Evolutionary conservation across 1,140 invertebrate species (phyloP).

Genomic region (Listronotus bonariensis): DNA sequence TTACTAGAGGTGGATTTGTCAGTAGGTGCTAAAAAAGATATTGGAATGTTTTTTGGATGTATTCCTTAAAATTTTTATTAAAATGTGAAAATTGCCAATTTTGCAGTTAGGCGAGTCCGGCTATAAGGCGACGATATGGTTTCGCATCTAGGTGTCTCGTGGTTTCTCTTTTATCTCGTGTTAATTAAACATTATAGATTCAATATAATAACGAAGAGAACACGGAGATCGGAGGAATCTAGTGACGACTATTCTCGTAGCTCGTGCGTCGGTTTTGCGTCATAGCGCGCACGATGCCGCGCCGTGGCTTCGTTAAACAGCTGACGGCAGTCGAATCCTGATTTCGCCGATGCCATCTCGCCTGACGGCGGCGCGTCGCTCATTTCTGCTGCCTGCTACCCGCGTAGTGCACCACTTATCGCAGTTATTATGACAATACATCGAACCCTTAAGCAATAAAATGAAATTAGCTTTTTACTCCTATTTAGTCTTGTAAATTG

Average conservation of each 20-base stretch:
- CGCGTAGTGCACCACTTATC: neutral
- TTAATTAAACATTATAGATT: conserved; percentile 12
- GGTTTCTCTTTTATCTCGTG: conserved; percentile 6
- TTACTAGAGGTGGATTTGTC: no score
- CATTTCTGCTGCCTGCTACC: neutral
- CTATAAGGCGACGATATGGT: no score
- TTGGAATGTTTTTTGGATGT: no score
- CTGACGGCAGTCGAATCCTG: conserved; percentile 29
- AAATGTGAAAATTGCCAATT: no score
- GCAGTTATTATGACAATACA: conserved; percentile 27
- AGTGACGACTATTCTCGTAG: conserved; percentile 23
- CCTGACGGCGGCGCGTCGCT: neutral
- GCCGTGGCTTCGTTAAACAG: conserved; percentile 28
- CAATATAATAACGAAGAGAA: conserved; percentile 3
- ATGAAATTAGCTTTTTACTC: conserved; percentile 1
- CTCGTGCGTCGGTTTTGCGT: conserved; percentile 34
- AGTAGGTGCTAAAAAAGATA: no score
- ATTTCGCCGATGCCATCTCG: conserved; percentile 10
- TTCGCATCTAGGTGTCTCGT: no score
- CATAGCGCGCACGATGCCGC: conserved; percentile 29
- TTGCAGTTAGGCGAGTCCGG: no score
- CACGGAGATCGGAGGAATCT: conserved; percentile 15
- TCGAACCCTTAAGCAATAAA: conserved; percentile 25
- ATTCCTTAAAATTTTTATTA: no score
- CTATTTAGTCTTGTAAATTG: neutral